Base-by-base conservation (phyloP, 2,113 vertebrate genomes). In the Ammodramus savannarum region DNA sequence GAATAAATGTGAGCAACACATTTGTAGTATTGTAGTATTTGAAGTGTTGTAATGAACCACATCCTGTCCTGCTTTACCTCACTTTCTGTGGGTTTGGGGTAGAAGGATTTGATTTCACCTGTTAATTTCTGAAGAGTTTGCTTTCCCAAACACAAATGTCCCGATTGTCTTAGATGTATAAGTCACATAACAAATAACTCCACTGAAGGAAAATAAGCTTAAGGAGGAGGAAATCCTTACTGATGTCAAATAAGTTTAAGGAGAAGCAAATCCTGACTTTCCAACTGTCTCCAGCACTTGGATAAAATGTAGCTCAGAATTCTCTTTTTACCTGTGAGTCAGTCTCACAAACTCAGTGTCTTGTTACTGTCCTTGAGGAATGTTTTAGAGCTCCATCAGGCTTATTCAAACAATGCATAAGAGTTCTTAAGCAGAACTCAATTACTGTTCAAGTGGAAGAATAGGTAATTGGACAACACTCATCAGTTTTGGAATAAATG, bases 391-490 rank as follows among this genome's bases (percentile, higher is more conserved):
- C 54, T 91, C 72, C 74, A 79, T 69, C 58, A 91, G 79, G 44
- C 34, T 86, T 63, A 41, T 54, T 80, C 55, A 93, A 95, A 93
- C 54, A 93, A 85, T 54, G 27, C 49, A 7, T 49, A 27, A 90
- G 87, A 49, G 85, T 93, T 51, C 92, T 96, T 90, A 85, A 86
- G 62, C 49, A 93, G 63, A 96, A 80, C 63, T 88, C 82, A 62
- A 74, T 88, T 94, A 76, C 55, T 85, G 31, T 43, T 95, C 58
- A 83, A 90, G 95, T 92, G 75, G 82, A 97, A 94, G 85, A 95
- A 82, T 38, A 76, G 49, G 62, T 83, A 93, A 96, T 71, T 92
- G 82, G 59, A 82, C 90, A 93, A 83, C 63, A 85, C 63, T 83
- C 71, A 90, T 88, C 88, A 74, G 26, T 85, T 95, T 85, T 69